A percentile compares a stretch with the other conserved stretches of the same genome.
phyloP scores from a whole-genome alignment of 1,140 invertebrate species.

The Eubasilissa regina region DNA sequence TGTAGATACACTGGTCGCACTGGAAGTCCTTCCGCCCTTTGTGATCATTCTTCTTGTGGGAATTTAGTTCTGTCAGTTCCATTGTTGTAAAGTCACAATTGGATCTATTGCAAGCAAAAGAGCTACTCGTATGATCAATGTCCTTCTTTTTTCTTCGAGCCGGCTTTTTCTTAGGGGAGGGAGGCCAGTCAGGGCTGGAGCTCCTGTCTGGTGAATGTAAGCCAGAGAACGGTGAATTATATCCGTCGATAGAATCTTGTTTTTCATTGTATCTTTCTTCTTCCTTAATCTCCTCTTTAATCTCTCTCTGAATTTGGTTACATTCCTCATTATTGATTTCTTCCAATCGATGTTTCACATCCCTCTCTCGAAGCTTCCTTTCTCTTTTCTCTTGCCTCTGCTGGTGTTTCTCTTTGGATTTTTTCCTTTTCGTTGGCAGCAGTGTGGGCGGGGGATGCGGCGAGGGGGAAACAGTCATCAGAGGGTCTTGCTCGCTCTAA shows the following conservation, averaged over 20 bases:
- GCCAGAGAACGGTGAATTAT: neutral
- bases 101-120: slow-evolving; percentile 50
- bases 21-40: slow-evolving; percentile 55
- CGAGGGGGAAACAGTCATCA: slow-evolving; percentile 45
- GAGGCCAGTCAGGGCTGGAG: slow-evolving; percentile 42
- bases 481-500: slow-evolving; percentile 52
- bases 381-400: slow-evolving; percentile 19
- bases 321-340: slow-evolving; percentile 17
- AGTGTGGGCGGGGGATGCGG: slow-evolving; percentile 33
- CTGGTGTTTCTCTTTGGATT: slow-evolving; percentile 27
- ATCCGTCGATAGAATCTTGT: neutral
- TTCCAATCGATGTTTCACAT: slow-evolving; percentile 15
- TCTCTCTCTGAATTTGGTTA: slow-evolving; percentile 4
- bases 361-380: slow-evolving; percentile 28
- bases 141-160: slow-evolving; percentile 41
- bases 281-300: slow-evolving; percentile 10
- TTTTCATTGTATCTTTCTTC: neutral
- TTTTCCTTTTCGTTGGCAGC: slow-evolving; percentile 47
- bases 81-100: slow-evolving; percentile 45
- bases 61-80: slow-evolving; percentile 47
- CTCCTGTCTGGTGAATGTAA: slow-evolving; percentile 24
- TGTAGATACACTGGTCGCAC: slow-evolving; percentile 57
- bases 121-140: neutral
- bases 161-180: slow-evolving; percentile 38
- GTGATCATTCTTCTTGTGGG: slow-evolving; percentile 54